These are phyloP conservation scores for Achatina immaculata DNA, from an alignment of 1,140 invertebrate species.

Conservation along the genomic window DNA sequence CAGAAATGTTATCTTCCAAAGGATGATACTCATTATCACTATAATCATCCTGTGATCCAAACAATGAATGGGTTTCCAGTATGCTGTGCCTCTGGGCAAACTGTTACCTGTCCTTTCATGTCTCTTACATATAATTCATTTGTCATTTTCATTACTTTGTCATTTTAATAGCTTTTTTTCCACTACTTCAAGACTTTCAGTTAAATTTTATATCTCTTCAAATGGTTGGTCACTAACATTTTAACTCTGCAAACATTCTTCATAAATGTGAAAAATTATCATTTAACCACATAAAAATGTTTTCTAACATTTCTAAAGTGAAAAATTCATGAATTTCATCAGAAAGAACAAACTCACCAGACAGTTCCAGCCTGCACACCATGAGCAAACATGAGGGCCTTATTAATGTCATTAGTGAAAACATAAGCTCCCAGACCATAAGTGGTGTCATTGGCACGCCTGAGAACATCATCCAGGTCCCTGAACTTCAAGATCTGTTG, in stretches of 20 bases:
- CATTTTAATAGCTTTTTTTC: background rate
- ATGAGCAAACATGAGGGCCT: slow-evolving; percentile 65
- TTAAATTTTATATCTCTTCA: background rate
- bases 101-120: too few relatives aligned
- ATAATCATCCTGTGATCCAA: too few relatives aligned
- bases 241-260: background rate
- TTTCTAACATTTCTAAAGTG: background rate
- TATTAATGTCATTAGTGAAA: slow-evolving; percentile 89
- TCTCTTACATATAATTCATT: background rate
- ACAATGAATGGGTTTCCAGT: too few relatives aligned
- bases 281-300: background rate
- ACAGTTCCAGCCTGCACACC: slow-evolving; percentile 86
- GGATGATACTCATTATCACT: too few relatives aligned
- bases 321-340: background rate
- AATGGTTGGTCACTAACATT: background rate
- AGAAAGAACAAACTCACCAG: slow-evolving; percentile 76
- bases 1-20: too few relatives aligned
- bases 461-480: slow-evolving; percentile 88
- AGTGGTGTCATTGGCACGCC: slow-evolving; percentile 86
- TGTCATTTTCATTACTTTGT: background rate
- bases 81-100: too few relatives aligned
- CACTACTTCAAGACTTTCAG: background rate
- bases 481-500: slow-evolving; percentile 91
- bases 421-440: slow-evolving; percentile 92
- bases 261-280: background rate